phyloP scores from a whole-genome alignment of 2,888 invertebrate species.

The Azorinus chamasolen region DNA sequence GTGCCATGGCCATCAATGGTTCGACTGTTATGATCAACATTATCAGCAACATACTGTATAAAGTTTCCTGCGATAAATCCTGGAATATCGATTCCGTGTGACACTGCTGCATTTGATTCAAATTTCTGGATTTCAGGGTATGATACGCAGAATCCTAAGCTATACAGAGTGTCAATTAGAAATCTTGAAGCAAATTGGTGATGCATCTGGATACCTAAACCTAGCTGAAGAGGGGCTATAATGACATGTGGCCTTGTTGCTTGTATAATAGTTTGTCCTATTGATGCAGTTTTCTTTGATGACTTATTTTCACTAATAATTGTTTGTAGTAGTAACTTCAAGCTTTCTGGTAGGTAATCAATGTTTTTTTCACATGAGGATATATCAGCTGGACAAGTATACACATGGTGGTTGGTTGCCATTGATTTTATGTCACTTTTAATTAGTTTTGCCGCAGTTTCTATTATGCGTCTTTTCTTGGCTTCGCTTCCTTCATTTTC shows the following conservation, averaged over 20 bases:
- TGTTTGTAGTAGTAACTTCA: conserved; percentile 4
- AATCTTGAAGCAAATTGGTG: conserved; percentile 53
- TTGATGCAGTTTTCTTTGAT: conserved; percentile 32
- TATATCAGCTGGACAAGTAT: conserved; percentile 26
- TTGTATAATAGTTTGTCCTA: conserved; percentile 67
- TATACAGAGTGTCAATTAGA: conserved; percentile 63
- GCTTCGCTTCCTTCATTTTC: conserved; percentile 21
- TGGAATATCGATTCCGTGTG: conserved; percentile 35
- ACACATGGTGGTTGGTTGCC: not conserved
- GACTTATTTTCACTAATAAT: conserved; percentile 6
- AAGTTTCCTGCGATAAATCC: conserved; percentile 12
- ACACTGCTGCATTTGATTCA: conserved; percentile 59
- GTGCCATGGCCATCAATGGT: conserved; percentile 69
- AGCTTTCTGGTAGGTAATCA: conserved; percentile 4
- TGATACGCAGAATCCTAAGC: conserved; percentile 60
- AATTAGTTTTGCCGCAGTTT: conserved; percentile 68
- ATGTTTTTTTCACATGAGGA: conserved; percentile 6
- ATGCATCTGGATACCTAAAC: conserved; percentile 59
- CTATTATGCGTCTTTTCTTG: conserved; percentile 47
- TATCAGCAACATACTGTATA: conserved; percentile 66
- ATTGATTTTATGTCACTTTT: conserved; percentile 63
- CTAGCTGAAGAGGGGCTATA: conserved; percentile 61
- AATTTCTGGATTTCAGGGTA: conserved; percentile 64
- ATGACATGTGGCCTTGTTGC: conserved; percentile 47
- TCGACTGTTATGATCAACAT: conserved; percentile 68